phyloP scores from a whole-genome alignment of 2,888 invertebrate species.

The Clusia tigrina region DNA sequence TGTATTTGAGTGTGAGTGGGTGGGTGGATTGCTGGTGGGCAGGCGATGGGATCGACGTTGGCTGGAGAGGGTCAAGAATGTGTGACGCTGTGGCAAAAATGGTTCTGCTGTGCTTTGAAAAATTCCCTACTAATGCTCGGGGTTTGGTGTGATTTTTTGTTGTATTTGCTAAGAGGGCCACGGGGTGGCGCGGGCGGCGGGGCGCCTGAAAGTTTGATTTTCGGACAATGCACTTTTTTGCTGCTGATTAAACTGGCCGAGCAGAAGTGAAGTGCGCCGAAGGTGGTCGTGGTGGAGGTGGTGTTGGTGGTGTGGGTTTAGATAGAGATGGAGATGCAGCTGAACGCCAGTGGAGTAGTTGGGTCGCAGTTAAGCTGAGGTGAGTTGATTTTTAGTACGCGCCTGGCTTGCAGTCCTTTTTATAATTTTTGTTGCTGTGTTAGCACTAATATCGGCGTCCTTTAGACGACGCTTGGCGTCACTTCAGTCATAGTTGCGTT shows the following conservation, averaged over 20 bases:
- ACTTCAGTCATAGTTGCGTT: too few species aligned
- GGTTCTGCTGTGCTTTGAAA: not conserved
- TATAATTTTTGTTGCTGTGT: not conserved
- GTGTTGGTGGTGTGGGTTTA: too few species aligned
- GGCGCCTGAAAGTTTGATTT: constrained; percentile 22
- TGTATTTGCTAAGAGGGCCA: not conserved
- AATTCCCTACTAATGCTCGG: not conserved
- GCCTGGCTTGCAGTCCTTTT: not conserved
- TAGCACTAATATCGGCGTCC: constrained; percentile 4
- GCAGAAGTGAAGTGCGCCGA: not conserved
- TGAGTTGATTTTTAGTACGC: not conserved
- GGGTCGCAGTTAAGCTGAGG: too few species aligned
- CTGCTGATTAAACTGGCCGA: not conserved
- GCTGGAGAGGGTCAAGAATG: not conserved
- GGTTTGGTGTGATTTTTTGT: not conserved
- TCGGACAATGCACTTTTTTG: constrained; percentile 37
- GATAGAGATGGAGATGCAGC: too few species aligned
- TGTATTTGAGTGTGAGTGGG: not conserved
- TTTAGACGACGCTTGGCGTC: not conserved
- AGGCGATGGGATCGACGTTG: not conserved
- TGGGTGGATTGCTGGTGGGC: not conserved
- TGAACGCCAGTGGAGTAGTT: too few species aligned
- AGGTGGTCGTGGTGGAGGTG: too few species aligned
- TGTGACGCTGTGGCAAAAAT: not conserved
- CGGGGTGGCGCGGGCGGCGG: not conserved